Base-by-base conservation (phyloP, 2,888 invertebrate genomes). In the Galerucella calmariensis region DNA sequence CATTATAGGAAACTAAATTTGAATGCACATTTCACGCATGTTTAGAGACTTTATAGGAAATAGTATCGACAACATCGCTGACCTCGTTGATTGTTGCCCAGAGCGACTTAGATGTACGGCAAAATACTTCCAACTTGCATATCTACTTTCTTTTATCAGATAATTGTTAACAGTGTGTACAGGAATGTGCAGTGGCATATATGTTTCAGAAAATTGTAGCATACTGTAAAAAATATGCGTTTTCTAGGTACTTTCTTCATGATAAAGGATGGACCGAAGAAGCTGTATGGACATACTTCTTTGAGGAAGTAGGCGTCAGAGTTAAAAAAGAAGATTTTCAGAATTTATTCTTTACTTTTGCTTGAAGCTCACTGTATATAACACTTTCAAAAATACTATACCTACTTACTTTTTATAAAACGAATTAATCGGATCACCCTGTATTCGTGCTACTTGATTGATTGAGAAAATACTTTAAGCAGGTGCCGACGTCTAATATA, bases 51-150 rank as follows among this genome's bases (percentile, higher is more conserved):
- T 56, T 56, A 11, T 10, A 16, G 10, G 8, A 20, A 9, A 9
- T 8, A 56, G 11, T 9, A 46, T 67, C 24, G 72, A 66, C 72
- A 72, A 66, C 72, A 48, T 16, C 53, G 72, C 77, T 80, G 80
- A 80, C 80, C 80, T 78, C 80, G 79, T 80, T 80, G 79, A 78
- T 79, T 79, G 75, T 79, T 78, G 78, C 80, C 79, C 74, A 69
- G 75, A 78, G 81, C 81, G 76, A 75, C 79, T 79, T 77, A 75
- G 78, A 77, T 78, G 78, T 78, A 72, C 78, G 73, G 80, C 79
- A 79, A 81, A 80, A 80, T 81, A 79, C 79, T 77, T 79, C 35
- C 74, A 74, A 77, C 78, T 75, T 75, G 76, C 75, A 72, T 77
- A 78, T 77, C 78, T 77, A 78, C 78, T 78, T 78, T 77, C 78